Evolutionary conservation across 2,113 vertebrate genomes (phyloP).

Genomic region (Caloenas nicobarica): DNA sequence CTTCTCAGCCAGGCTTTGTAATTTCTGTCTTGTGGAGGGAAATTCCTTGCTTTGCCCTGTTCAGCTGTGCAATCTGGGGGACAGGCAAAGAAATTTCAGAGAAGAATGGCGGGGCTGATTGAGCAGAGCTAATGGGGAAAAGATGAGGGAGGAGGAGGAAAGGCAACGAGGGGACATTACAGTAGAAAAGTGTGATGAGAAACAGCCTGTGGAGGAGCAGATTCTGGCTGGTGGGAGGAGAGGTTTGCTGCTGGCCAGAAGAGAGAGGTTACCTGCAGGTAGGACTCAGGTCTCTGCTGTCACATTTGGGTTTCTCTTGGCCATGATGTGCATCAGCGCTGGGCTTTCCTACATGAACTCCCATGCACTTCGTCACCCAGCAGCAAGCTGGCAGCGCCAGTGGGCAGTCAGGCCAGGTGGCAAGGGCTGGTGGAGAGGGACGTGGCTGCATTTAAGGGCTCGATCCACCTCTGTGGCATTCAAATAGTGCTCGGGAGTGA

Average conservation of each 20-base stretch:
- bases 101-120: not conserved
- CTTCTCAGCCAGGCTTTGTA: not conserved
- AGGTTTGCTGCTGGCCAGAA: not conserved
- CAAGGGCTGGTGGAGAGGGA: not conserved
- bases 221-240: not conserved
- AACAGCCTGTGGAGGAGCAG: not conserved
- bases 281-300: not conserved
- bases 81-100: not conserved
- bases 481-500: not conserved
- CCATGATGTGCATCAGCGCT: rapidly evolving
- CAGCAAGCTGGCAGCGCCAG: not conserved
- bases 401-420: not conserved
- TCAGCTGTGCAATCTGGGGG: not conserved
- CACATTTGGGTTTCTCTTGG: not conserved
- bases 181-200: not conserved
- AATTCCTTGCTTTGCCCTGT: not conserved
- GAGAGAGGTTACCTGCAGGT: not conserved
- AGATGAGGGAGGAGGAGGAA: not conserved
- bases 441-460: not conserved
- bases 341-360: not conserved
- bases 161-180: not conserved
- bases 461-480: not conserved
- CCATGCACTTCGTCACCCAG: not conserved
- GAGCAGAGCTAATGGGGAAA: not conserved
- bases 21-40: not conserved